phyloP scores from a whole-genome alignment of 2,888 invertebrate species.

The Helicoverpa assulta region DNA sequence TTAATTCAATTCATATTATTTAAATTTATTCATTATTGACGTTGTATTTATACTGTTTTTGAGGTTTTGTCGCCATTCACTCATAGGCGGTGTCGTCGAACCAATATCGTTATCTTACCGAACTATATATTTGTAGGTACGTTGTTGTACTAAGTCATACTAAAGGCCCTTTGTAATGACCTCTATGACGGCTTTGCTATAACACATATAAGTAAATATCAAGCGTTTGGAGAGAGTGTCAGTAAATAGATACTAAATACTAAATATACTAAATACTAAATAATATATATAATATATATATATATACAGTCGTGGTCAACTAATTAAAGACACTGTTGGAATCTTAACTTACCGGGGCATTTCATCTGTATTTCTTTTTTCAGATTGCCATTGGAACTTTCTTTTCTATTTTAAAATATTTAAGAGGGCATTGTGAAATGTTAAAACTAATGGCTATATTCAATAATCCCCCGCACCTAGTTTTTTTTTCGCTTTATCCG shows the following conservation, averaged over 20 bases:
- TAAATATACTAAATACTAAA: too few relatives aligned
- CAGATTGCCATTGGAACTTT: too few relatives aligned
- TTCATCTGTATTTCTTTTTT: too few relatives aligned
- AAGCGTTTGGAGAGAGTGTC: slow-evolving; percentile 20
- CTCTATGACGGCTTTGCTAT: slow-evolving; percentile 42
- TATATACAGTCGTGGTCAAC: too few relatives aligned
- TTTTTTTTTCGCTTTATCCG: too few relatives aligned
- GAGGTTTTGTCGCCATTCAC: slow-evolving; percentile 48
- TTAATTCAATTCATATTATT: slow-evolving; percentile 60
- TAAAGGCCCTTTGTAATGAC: slow-evolving; percentile 47
- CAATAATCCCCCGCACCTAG: too few relatives aligned
- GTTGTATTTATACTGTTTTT: slow-evolving; percentile 53
- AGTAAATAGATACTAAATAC: slow-evolving; percentile 39
- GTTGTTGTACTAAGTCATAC: slow-evolving; percentile 52
- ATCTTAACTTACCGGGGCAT: too few relatives aligned
- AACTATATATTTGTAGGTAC: slow-evolving; percentile 23
- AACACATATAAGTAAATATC: slow-evolving; percentile 23
- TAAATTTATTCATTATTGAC: slow-evolving; percentile 61
- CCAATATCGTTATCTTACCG: slow-evolving; percentile 52
- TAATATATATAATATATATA: too few relatives aligned
- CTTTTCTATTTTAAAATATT: too few relatives aligned
- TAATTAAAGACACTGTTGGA: too few relatives aligned
- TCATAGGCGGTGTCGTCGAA: slow-evolving; percentile 54
- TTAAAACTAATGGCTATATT: too few relatives aligned
- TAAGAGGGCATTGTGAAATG: too few relatives aligned